Base-by-base conservation (phyloP, 2,888 invertebrate species). In the Luffia ferchaultella region DNA sequence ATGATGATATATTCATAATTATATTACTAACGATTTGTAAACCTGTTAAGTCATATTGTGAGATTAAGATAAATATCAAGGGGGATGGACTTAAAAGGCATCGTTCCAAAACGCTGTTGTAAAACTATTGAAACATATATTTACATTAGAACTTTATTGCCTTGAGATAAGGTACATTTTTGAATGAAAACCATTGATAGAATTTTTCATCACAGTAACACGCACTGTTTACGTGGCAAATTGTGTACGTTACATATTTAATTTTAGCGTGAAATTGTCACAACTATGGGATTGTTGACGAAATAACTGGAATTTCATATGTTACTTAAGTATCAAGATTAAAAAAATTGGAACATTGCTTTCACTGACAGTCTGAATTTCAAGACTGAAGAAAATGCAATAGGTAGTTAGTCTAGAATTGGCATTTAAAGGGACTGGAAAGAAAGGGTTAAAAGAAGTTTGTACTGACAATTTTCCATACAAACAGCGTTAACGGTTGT, bases 171-270 rank as follows among this genome's bases (percentile, higher is more conserved):
- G 53, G 57, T 53, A 45, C 16, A 46, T 48, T 57, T 63, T 65
- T 5, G 42, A 53, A 53, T 58, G 55, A 16, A 49, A 1, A 40
- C 45, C 16, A 15, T 3, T 7, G 12, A 30, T 45, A 42, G 55
- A 58, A 59, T 64, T 63, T 60, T 63, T 62, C 63, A 61, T 60
- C 63, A 57, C 57, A 52, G 51, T 63, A 51, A n/a, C 62, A 68
- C 64, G 77, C 75, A 67, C 79, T 80, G 78, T 72, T 79, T 79
- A 67, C 60, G 61, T 50, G 52, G 52, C 55, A 80, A 74, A 80
- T 78, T 73, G 74, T 70, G 66, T 65, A 62, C 70, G 69, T 75
- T 72, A 68, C 45, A 61, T 62, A 62, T 63, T 62, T 62, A 63
- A 30, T 30, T 30, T 3, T 30, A 30, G 12, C 30, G 30, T 12